Conservation (phyloP, 2,113 vertebrate genomes). For the Oxyruncus cristatus region DNA sequence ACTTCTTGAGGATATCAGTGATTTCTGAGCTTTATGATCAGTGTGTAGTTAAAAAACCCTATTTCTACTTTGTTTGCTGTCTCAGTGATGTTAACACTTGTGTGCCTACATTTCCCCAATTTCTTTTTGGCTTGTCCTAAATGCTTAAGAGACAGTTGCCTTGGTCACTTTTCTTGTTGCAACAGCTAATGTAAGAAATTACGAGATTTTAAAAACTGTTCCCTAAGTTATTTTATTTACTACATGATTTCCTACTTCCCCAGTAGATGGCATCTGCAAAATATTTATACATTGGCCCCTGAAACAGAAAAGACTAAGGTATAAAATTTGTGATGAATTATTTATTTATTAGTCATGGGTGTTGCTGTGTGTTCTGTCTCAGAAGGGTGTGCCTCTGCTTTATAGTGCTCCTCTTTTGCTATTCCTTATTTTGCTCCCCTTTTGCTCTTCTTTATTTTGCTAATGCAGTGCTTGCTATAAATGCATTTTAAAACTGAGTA, state of each 20-base stretch:
- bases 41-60: background rate
- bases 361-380: background rate
- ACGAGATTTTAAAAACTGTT: background rate
- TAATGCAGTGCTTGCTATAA: background rate
- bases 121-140: background rate
- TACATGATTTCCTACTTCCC: background rate
- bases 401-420: background rate
- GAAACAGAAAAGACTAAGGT: background rate
- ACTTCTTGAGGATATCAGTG: background rate
- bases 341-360: background rate
- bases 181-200: background rate
- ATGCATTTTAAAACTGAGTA: background rate
- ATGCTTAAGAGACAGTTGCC: background rate
- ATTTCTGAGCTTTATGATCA: background rate
- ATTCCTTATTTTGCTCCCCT: background rate
- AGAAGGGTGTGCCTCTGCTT: background rate
- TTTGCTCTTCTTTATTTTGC: background rate
- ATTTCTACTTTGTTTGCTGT: background rate
- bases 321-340: background rate
- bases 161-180: background rate
- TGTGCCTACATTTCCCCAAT: background rate
- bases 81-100: background rate
- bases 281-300: background rate
- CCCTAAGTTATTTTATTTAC: background rate
- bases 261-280: background rate